Conservation (phyloP, 2,113 vertebrate species). For the Tupaia tana region DNA sequence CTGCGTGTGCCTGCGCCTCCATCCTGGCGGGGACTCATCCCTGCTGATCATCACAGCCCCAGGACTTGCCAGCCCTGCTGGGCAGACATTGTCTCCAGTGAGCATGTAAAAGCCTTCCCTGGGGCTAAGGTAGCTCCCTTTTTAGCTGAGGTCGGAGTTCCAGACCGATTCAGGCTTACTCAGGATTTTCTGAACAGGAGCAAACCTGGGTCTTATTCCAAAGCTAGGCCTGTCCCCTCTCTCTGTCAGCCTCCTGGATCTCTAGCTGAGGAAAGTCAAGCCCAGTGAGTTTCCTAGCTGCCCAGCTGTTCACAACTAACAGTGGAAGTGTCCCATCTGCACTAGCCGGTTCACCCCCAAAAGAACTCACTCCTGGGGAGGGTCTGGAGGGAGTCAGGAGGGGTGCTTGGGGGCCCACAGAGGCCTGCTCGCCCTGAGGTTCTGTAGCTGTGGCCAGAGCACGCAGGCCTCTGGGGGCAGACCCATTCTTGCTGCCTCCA, state of each 20-base stretch:
- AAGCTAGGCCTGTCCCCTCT: neutral
- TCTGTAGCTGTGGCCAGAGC: neutral
- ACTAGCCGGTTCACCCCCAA: neutral
- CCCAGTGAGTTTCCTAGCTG: neutral
- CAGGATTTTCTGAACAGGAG: neutral
- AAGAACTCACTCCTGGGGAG: neutral
- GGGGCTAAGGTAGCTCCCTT: neutral
- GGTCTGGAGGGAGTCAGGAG: neutral
- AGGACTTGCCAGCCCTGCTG: fast-evolving
- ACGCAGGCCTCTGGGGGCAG: neutral
- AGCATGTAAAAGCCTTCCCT: neutral
- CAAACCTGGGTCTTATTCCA: neutral
- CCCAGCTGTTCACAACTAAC: neutral
- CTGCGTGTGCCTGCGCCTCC: neutral
- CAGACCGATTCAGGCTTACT: neutral
- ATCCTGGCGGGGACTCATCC: neutral
- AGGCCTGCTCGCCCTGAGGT: neutral
- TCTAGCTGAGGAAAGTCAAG: neutral
- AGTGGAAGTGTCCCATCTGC: neutral
- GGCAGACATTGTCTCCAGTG: too few species aligned
- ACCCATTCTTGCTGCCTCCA: neutral
- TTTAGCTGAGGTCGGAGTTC: neutral
- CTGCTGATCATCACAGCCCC: neutral
- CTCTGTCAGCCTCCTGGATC: neutral
- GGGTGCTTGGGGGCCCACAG: neutral